Evolutionary conservation across 1,140 invertebrate genomes (phyloP), one percentile per base, ranked within the genome.

Genomic region (Drosophila prosaltans): DNA sequence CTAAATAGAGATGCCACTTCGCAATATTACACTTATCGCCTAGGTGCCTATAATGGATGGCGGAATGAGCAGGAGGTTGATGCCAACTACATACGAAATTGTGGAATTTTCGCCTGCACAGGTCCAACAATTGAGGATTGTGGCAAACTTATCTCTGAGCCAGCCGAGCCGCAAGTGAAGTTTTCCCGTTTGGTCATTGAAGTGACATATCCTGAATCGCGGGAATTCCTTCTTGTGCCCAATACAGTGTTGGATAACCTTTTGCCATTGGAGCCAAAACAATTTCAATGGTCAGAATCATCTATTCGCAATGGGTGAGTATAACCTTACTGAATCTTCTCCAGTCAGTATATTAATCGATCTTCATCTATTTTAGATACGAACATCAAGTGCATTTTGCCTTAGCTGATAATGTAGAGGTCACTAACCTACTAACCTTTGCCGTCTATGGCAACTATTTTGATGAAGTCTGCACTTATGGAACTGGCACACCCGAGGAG

Each of bases 361-460:
- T 16, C 16, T 16, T 16, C 16, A 16, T 16, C 16, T 16, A 16
- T 16, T 16, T 11, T 9, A 91, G 90, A n/a, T 63, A 86, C 28
- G 16, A 67, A 8, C 4, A 69, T 5, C 40, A 73, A 5, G 64
- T 79, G 0, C 73, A 65, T 10, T 85, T 74, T n/a, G 58, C 39
- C 0, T 16, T 85, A 24, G 57, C 68, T 3, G 55, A 65, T 0
- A 24, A 36, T 2, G 28, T 69, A 7, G 54, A 73, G 30, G n/a
- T 77, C 9, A 11, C 21, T 11, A 80, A 91, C 54, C 60, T 92
- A 0, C 36, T 92, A 43, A 78, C 84, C n/a, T 91, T 91, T 43
- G 78, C 71, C 8, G 72, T 90, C 39, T 92, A 92, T 61, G 90
- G 84, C 0, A 92, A 91, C n/a, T 92, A 90, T 55, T 91, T 69